Evolutionary conservation across 2,797 vertebrate genomes (phyloP), one percentile per base, ranked within the genome.

Genomic region (Eleutherodactylus coqui): DNA sequence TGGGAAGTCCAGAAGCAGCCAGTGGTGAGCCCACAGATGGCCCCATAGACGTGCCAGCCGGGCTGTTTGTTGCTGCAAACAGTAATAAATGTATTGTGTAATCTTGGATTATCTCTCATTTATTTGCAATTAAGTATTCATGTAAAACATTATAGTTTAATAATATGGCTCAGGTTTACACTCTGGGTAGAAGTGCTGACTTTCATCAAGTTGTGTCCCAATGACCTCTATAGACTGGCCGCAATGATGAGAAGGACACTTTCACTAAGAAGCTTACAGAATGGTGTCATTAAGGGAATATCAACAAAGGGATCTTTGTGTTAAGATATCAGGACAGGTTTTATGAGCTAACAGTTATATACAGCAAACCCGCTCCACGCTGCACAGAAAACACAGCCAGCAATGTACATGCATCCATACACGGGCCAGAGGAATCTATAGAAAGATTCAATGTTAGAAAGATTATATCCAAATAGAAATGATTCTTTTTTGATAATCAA

Each of bases 111-210:
- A 82, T 70, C 45, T 51, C 64, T 53, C 64, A 38, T 82, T 82
- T 69, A 70, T 70, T 49, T 69, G 29, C 45, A 70, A 27, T 82
- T 82, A 82, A 36, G 49, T 55, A 11, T 82, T 24, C n/a, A 38
- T 72, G 80, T 79, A 79, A 77, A 79, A 43, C 41, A 64, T 62
- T 79, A 75, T 83, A 47, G 80, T 62, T 49, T 69, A 81, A 69
- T 49, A 81, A 19, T 41, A 77, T 29, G 7, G 11, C 43, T 34
- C 41, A 29, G 4, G 45, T 49, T 81, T 49, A 81, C 79, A 69
- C 79, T 24, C 32, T 10, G 79, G 32, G 64, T 70, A 47, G 62
- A 45, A 17, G 64, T 10, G 47, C 64, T 82, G 67, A 36, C 49
- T 77, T 77, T 77, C 51, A 77, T 77, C 49, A 77, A 58, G 49